phyloP scores from a whole-genome alignment of 2,888 invertebrate species.

The Cephalotes varians region DNA sequence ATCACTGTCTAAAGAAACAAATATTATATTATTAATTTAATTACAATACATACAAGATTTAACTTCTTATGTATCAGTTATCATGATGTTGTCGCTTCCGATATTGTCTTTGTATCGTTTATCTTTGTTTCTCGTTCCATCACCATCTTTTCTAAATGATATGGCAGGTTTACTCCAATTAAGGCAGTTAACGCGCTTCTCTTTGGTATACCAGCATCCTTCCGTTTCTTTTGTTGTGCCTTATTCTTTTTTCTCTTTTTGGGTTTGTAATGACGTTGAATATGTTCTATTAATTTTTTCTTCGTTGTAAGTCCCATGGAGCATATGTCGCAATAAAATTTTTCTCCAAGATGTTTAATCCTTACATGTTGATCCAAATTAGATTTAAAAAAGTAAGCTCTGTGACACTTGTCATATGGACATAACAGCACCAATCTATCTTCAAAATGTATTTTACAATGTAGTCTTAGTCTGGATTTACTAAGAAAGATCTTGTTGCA shows the following conservation, averaged over 20 bases:
- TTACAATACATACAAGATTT: not conserved
- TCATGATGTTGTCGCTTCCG: not conserved
- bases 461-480: slow-evolving; percentile 69
- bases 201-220: slow-evolving; percentile 74
- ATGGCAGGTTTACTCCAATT: slow-evolving; percentile 73
- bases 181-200: slow-evolving; percentile 73
- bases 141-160: slow-evolving; percentile 61
- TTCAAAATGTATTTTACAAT: slow-evolving; percentile 77
- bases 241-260: slow-evolving; percentile 52
- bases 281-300: slow-evolving; percentile 72
- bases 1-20: not conserved
- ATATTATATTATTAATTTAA: not conserved
- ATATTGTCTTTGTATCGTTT: not conserved
- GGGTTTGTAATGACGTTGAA: slow-evolving; percentile 66
- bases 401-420: slow-evolving; percentile 83
- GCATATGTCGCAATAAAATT: slow-evolving; percentile 82
- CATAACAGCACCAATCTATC: slow-evolving; percentile 78
- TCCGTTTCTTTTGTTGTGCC: slow-evolving; percentile 60
- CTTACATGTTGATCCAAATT: slow-evolving; percentile 88
- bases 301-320: slow-evolving; percentile 67
- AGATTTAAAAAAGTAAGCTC: slow-evolving; percentile 87
- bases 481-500: slow-evolving; percentile 78
- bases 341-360: slow-evolving; percentile 86
- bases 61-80: not conserved
- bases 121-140: slow-evolving; percentile 56